A percentile compares a stretch with the other conserved stretches of the same genome.
These are phyloP conservation scores for Zaprionus bogoriensis DNA, from an alignment of 2,888 invertebrate genomes.

Conservation along the genomic window DNA sequence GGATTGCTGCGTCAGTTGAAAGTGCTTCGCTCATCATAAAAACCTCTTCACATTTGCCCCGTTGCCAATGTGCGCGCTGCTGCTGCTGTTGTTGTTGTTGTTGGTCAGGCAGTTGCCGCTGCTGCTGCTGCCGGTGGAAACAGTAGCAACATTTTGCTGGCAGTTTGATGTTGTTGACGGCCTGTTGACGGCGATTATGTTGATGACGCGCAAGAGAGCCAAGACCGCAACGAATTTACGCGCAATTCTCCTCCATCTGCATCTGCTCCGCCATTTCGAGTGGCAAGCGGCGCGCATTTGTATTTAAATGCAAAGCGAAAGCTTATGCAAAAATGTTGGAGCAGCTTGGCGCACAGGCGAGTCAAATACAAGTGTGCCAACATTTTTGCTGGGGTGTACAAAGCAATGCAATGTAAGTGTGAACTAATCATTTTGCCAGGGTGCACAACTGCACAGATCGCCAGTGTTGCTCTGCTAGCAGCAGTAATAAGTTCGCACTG, in stretches of 20 bases:
- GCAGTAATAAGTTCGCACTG: not conserved
- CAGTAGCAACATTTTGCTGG: constrained; percentile 74
- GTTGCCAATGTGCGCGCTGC: constrained; percentile 49
- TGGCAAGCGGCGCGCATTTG: constrained; percentile 55
- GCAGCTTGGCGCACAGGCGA: too few species aligned
- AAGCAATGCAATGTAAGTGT: too few species aligned
- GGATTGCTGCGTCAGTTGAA: constrained; percentile 42
- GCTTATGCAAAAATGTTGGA: constrained; percentile 36
- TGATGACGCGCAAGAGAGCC: constrained; percentile 66
- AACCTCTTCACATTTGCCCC: constrained; percentile 58
- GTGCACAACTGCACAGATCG: too few species aligned
- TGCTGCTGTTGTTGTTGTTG: constrained; percentile 35
- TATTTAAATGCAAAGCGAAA: constrained; percentile 37
- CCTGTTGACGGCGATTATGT: constrained; percentile 77
- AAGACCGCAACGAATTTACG: constrained; percentile 76
- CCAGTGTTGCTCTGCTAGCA: not conserved
- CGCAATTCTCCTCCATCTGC: constrained; percentile 68
- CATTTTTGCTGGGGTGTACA: too few species aligned
- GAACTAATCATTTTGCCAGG: too few species aligned
- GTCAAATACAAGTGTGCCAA: not conserved
- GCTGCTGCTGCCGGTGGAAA: constrained; percentile 51
- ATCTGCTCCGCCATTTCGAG: constrained; percentile 41
- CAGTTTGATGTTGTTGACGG: constrained; percentile 77
- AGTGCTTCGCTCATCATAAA: constrained; percentile 64
- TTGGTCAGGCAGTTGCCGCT: constrained; percentile 24